Evolutionary conservation across 2,888 invertebrate species (phyloP), one percentile per base, ranked within the genome.

Genomic region (Orchesella flavescens): DNA sequence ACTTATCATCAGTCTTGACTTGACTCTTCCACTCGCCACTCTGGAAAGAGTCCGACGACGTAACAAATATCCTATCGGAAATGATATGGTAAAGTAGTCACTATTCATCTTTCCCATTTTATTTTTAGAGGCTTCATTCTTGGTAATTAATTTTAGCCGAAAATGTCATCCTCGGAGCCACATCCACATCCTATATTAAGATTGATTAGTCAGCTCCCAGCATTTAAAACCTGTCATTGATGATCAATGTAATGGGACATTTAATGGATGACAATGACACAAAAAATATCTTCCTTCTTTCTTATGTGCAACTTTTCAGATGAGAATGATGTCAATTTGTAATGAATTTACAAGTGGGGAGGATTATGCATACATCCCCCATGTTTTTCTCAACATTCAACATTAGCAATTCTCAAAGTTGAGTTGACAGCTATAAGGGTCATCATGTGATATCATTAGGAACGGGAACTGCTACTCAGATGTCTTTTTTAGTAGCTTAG

Each of bases 241-340:
- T n/a, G 34, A 34, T n/a, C n/a, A n/a, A 53, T 53, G 53, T n/a
- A 53, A 53, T 53, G 15, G 2, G n/a, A 53, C 15, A n/a, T 2
- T 53, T 53, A n/a, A 53, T n/a, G 53, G 53, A 57, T 17, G 19
- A 57, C 34, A 34, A 57, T 10, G 17, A 13, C n/a, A 13, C 55
- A 10, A 57, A 19, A 57, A 17, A 57, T 4, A 7, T 4, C 3
- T 34, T n/a, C n/a, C n/a, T n/a, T 4, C 34, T n/a, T n/a, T n/a
- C n/a, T 55, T 46, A 57, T 57, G 19, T 17, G 7, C 17, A 57
- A 10, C 17, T 17, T 57, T 5, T n/a, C 5, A 34, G 34, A 19
- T 49, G 4, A 17, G 44, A 21, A 12, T 43, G 49, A 75, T 66
- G 76, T 76, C 76, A 76, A 76, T 76, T 76, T 76, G 68, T 68